Percentiles rank a stretch among this genome's conserved stretches.
Conservation (phyloP, 2,797 vertebrate genomes). For the Sparidentex hasta region DNA sequence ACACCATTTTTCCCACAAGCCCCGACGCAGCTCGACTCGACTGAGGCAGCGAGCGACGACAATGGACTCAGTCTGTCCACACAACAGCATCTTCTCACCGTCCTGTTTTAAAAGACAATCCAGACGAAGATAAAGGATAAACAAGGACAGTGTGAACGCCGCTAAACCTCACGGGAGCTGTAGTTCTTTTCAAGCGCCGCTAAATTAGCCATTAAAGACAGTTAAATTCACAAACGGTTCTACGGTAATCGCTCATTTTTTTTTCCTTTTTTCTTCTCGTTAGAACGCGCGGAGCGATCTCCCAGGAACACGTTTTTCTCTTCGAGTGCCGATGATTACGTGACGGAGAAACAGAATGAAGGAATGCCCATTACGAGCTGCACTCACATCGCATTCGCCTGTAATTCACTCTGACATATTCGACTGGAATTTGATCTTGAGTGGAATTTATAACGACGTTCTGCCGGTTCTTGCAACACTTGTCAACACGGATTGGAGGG, state of each 20-base stretch:
- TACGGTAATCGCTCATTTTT: too few species aligned
- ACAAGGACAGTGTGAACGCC: neutral
- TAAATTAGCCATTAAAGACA: neutral
- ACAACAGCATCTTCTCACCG: neutral
- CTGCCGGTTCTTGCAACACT: slow-evolving; percentile 35
- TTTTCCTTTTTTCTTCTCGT: too few species aligned
- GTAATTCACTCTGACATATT: slow-evolving; percentile 66
- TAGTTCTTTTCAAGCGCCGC: neutral
- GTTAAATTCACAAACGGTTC: neutral
- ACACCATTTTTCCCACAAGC: slow-evolving; percentile 1
- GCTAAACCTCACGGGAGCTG: neutral
- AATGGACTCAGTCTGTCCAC: neutral
- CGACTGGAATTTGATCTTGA: slow-evolving; percentile 65
- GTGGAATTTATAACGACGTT: slow-evolving; percentile 48
- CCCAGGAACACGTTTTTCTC: neutral
- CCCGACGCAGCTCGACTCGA: neutral
- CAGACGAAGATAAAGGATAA: neutral
- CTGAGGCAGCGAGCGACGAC: neutral
- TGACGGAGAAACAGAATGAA: slow-evolving; percentile 53
- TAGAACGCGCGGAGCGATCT: neutral
- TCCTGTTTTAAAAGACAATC: neutral
- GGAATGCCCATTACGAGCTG: slow-evolving; percentile 46
- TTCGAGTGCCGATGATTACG: slow-evolving; percentile 5
- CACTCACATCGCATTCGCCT: slow-evolving; percentile 52
- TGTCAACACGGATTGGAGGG: slow-evolving; percentile 43